A percentile compares a stretch with the other conserved stretches of the same genome.
phyloP scores from a whole-genome alignment of 2,888 invertebrate genomes.

The Linnaemya tessellans region DNA sequence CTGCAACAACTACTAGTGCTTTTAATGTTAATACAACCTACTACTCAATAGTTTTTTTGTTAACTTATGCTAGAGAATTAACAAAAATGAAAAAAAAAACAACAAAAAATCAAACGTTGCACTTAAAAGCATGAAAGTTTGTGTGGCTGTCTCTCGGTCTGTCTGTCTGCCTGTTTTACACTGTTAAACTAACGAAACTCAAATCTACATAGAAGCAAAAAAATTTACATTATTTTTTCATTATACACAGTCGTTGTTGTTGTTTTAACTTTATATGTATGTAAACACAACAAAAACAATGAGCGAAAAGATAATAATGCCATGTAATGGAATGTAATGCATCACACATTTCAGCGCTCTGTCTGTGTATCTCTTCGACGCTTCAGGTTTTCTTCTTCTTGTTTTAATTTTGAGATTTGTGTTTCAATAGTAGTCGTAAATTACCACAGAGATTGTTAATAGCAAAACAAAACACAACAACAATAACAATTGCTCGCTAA shows the following conservation, averaged over 20 bases:
- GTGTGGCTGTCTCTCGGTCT: not conserved
- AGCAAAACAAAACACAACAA: constrained; percentile 21
- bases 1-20: not conserved
- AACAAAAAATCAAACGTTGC: constrained; percentile 22
- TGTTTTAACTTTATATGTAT: constrained; percentile 53
- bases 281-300: constrained; percentile 1
- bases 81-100: no score
- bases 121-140: not conserved
- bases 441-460: constrained; percentile 41
- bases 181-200: constrained; percentile 56
- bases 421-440: constrained; percentile 21
- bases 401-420: constrained; percentile 32
- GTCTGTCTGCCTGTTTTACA: constrained; percentile 24
- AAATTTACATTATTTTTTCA: constrained; percentile 29
- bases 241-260: constrained; percentile 3
- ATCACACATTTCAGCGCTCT: constrained; percentile 43
- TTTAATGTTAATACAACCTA: constrained; percentile 27
- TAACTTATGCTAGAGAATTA: constrained; percentile 34
- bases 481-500: constrained; percentile 35
- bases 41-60: constrained; percentile 8
- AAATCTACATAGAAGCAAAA: constrained; percentile 20
- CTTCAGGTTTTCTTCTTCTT: constrained; percentile 20
- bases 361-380: not conserved
- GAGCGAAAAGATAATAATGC: constrained; percentile 57
- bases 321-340: constrained; percentile 69